phyloP scores from a whole-genome alignment of 2,113 vertebrate species.

The Hemichromis elongatus region DNA sequence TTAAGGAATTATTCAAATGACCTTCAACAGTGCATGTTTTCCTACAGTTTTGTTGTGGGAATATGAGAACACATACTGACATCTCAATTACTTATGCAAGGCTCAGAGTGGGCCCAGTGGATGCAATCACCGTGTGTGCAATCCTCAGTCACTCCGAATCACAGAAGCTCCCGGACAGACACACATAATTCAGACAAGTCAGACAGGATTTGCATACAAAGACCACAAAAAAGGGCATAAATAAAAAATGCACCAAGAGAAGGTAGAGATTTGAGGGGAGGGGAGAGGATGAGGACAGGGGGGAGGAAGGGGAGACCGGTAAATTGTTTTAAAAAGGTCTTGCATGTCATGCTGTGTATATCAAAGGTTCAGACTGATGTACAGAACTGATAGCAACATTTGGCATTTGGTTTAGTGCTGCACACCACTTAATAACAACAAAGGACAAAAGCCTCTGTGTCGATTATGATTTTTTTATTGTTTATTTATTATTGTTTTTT shows the following conservation, averaged over 20 bases:
- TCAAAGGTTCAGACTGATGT: slow-evolving; percentile 4
- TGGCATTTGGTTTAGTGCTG: not conserved
- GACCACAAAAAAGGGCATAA: slow-evolving; percentile 53
- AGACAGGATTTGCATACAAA: slow-evolving; percentile 76
- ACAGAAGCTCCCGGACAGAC: slow-evolving; percentile 68
- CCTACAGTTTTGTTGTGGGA: slow-evolving; percentile 73
- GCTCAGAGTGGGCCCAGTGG: slow-evolving; percentile 73
- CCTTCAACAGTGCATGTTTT: slow-evolving; percentile 75
- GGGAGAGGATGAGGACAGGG: not conserved
- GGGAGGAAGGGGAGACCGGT: not conserved
- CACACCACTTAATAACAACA: not conserved
- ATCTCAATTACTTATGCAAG: slow-evolving; percentile 77
- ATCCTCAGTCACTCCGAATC: slow-evolving; percentile 75
- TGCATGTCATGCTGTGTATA: slow-evolving; percentile 32
- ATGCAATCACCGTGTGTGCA: slow-evolving; percentile 72
- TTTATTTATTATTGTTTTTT: not conserved
- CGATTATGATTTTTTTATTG: not conserved
- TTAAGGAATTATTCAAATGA: slow-evolving; percentile 79
- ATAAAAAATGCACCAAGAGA: slow-evolving; percentile 62
- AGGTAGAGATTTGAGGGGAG: slow-evolving; percentile 14
- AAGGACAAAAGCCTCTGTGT: not conserved
- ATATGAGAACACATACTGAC: slow-evolving; percentile 76
- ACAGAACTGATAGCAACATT: not conserved
- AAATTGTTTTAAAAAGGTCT: slow-evolving; percentile 58
- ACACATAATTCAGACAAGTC: slow-evolving; percentile 75